Percentiles rank a stretch among this genome's conserved stretches.
phyloP scores from a whole-genome alignment of 2,888 invertebrate species.

The Trichogramma dendrolimi region DNA sequence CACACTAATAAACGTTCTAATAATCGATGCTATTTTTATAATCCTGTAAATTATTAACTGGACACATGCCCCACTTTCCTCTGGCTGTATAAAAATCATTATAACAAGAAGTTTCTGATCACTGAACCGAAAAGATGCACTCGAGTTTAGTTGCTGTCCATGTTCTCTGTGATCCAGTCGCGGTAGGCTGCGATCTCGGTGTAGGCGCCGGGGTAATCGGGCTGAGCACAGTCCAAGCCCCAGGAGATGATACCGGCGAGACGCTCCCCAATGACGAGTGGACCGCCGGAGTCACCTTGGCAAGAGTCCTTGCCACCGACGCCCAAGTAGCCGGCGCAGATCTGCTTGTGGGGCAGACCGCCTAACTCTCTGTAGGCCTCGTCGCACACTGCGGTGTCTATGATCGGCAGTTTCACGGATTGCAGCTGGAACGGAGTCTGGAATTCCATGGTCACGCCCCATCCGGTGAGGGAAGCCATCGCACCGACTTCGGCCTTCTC shows the following conservation, averaged over 20 bases:
- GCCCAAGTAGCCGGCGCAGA: conserved; percentile 55
- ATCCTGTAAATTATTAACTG: too few relatives aligned
- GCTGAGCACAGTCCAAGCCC: conserved; percentile 56
- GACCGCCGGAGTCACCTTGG: conserved; percentile 26
- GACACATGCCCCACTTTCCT: too few relatives aligned
- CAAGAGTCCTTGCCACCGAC: conserved; percentile 53
- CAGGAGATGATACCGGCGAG: conserved; percentile 33
- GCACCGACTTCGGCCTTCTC: conserved; percentile 32
- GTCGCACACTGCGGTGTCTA: not conserved
- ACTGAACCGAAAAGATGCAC: too few relatives aligned
- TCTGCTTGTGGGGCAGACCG: not conserved
- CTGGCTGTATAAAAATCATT: too few relatives aligned
- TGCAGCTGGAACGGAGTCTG: not conserved
- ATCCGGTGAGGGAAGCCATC: conserved; percentile 35
- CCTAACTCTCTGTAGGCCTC: conserved; percentile 1
- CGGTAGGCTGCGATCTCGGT: conserved; percentile 56
- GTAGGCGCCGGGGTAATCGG: conserved; percentile 49
- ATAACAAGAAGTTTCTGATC: too few relatives aligned
- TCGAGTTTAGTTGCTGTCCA: too few relatives aligned
- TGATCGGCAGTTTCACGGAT: not conserved
- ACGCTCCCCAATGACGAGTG: conserved; percentile 17
- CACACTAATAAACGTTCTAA: too few relatives aligned
- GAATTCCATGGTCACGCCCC: conserved; percentile 31
- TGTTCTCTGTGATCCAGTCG: conserved; percentile 18
- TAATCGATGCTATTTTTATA: too few relatives aligned